These are phyloP conservation scores for Phalloptychus januarius DNA, from an alignment of 2,797 vertebrate genomes.

Conservation along the genomic window DNA sequence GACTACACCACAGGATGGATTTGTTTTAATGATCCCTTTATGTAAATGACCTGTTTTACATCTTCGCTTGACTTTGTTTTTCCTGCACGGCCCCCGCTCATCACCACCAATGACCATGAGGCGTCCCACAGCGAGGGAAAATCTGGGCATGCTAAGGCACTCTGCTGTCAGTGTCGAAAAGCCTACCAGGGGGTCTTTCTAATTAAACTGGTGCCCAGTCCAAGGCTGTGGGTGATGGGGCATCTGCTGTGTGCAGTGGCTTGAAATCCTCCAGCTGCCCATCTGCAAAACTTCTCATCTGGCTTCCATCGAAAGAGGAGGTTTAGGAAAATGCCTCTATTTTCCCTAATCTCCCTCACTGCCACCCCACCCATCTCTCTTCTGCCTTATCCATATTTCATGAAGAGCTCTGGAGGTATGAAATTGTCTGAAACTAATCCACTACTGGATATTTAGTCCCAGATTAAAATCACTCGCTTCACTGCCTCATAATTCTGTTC, in stretches of 20 bases:
- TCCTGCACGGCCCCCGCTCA: slow-evolving; percentile 43
- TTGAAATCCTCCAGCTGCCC: slow-evolving; percentile 75
- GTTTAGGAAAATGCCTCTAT: slow-evolving; percentile 79
- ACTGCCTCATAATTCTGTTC: slow-evolving; percentile 82
- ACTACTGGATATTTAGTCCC: slow-evolving; percentile 87
- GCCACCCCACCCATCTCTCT: slow-evolving; percentile 31
- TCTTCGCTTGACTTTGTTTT: slow-evolving; percentile 61
- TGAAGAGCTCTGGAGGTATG: slow-evolving; percentile 83
- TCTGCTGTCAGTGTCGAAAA: slow-evolving; percentile 70
- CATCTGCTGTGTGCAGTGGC: slow-evolving; percentile 73
- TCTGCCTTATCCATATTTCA: slow-evolving; percentile 86
- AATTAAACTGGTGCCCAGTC: slow-evolving; percentile 81
- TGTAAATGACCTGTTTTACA: slow-evolving; percentile 63
- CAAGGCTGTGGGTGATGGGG: slow-evolving; percentile 60
- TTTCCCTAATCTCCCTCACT: slow-evolving; percentile 76
- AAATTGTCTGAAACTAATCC: slow-evolving; percentile 86
- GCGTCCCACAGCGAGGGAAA: slow-evolving; percentile 58
- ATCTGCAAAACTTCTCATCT: slow-evolving; percentile 78
- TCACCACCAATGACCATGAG: slow-evolving; percentile 68
- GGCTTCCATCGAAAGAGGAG: slow-evolving; percentile 61
- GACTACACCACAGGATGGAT: slow-evolving; percentile 49
- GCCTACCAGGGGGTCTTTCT: slow-evolving; percentile 77
- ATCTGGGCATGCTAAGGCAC: slow-evolving; percentile 69
- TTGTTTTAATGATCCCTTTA: slow-evolving; percentile 63
- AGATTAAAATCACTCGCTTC: slow-evolving; percentile 86